A percentile compares a stretch with the other conserved stretches of the same genome.
phyloP scores from a whole-genome alignment of 2,113 vertebrate genomes.

The Tapirus terrestris region DNA sequence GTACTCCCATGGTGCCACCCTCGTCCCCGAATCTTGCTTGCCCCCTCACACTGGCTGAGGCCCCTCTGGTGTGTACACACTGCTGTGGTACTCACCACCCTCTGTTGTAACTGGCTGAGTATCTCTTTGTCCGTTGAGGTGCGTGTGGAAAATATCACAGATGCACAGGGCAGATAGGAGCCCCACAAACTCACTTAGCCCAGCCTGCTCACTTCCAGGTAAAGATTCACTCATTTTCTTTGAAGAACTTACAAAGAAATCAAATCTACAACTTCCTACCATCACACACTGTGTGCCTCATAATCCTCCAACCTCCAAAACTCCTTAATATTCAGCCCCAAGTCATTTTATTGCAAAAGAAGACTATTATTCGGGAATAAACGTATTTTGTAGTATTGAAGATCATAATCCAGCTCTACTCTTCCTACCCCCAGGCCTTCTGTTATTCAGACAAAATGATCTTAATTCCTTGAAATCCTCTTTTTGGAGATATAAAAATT shows the following conservation, averaged over 20 bases:
- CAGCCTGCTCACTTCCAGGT: neutral
- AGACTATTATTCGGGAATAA: neutral
- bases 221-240: neutral
- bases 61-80: neutral
- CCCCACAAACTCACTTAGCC: neutral
- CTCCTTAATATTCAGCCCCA: neutral
- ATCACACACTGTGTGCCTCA: neutral
- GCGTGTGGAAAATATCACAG: neutral
- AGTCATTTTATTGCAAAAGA: neutral
- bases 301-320: neutral
- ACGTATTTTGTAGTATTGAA: neutral
- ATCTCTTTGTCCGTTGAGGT: accelerated
- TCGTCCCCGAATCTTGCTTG: neutral
- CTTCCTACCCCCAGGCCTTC: neutral
- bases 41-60: neutral
- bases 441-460: neutral
- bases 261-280: neutral
- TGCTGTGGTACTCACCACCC: neutral
- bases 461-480: neutral
- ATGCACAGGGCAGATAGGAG: neutral
- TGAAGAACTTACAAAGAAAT: neutral
- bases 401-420: neutral
- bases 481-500: slow-evolving; percentile 4
- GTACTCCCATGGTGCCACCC: neutral
- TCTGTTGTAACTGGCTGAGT: neutral